These are phyloP conservation scores for Steromphala cineraria DNA, from an alignment of 2,888 invertebrate species.

Conservation along the genomic window DNA sequence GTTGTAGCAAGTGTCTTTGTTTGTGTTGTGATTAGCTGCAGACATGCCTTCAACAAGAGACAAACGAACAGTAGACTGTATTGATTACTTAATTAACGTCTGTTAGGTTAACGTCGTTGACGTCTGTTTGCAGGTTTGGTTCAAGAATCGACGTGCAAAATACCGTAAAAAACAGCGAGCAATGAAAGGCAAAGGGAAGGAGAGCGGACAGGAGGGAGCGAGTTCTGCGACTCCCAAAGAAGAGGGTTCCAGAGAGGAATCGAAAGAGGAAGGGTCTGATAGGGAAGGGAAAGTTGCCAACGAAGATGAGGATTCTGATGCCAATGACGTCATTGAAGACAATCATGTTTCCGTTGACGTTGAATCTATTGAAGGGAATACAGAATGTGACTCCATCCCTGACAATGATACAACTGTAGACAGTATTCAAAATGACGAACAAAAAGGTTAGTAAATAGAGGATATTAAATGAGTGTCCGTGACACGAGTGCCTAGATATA, in stretches of 20 bases:
- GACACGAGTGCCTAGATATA: no score
- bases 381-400: conserved; percentile 19
- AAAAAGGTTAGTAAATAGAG: neutral
- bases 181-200: conserved; percentile 38
- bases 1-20: neutral
- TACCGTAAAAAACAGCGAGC: conserved; percentile 92
- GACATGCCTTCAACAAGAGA: neutral
- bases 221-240: conserved; percentile 1
- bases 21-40: neutral
- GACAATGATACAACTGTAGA: conserved; percentile 8
- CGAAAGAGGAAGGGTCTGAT: conserved; percentile 19
- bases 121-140: conserved; percentile 88
- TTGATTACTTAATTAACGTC: neutral
- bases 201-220: neutral
- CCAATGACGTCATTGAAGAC: conserved; percentile 31
- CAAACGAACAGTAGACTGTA: neutral
- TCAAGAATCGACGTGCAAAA: conserved; percentile 97
- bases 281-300: conserved; percentile 7
- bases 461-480: no score
- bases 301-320: conserved; percentile 16
- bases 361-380: conserved; percentile 33
- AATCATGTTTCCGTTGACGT: conserved; percentile 35
- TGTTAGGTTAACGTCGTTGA: neutral
- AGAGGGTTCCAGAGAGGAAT: neutral
- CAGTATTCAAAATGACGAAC: neutral